Evolutionary conservation across 2,888 invertebrate genomes (phyloP).

Genomic region (Odontocolon sp.): DNA sequence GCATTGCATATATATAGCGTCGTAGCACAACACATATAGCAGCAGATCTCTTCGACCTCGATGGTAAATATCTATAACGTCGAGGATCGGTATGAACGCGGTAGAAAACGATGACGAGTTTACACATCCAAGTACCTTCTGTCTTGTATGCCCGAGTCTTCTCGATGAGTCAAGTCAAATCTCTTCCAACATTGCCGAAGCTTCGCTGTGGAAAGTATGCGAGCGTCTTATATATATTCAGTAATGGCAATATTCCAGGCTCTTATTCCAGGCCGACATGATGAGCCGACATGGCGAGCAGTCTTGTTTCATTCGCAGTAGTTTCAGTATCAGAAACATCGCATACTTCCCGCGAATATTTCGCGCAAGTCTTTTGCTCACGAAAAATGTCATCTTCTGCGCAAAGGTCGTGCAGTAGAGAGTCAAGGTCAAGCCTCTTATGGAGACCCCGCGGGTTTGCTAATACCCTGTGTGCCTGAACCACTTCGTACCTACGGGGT

Average conservation of each 20-base stretch:
- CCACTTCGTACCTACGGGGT: constrained; percentile 33
- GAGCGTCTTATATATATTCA: background rate
- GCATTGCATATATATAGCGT: too few species aligned
- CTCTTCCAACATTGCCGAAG: constrained; percentile 25
- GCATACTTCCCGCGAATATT: background rate
- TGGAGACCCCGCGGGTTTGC: constrained; percentile 58
- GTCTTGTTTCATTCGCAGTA: background rate
- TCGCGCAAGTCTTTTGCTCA: constrained; percentile 13
- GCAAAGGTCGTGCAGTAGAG: constrained; percentile 61
- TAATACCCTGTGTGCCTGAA: constrained; percentile 49
- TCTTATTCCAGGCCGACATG: background rate
- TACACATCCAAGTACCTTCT: constrained; percentile 43
- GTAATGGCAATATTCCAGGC: background rate
- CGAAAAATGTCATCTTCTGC: constrained; percentile 47
- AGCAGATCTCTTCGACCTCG: constrained; percentile 43
- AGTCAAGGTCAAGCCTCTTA: constrained; percentile 70
- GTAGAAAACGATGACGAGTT: constrained; percentile 48
- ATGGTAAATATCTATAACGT: constrained; percentile 47
- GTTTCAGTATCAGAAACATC: background rate
- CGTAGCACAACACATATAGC: too few species aligned
- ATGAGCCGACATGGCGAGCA: background rate
- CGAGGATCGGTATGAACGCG: constrained; percentile 21
- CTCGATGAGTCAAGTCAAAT: constrained; percentile 51
- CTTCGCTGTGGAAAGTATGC: background rate
- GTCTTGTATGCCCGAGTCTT: constrained; percentile 18